Percentiles rank a stretch among this genome's conserved stretches.
Conservation (phyloP, 2,113 vertebrate species). For the Macquaria australasica region DNA sequence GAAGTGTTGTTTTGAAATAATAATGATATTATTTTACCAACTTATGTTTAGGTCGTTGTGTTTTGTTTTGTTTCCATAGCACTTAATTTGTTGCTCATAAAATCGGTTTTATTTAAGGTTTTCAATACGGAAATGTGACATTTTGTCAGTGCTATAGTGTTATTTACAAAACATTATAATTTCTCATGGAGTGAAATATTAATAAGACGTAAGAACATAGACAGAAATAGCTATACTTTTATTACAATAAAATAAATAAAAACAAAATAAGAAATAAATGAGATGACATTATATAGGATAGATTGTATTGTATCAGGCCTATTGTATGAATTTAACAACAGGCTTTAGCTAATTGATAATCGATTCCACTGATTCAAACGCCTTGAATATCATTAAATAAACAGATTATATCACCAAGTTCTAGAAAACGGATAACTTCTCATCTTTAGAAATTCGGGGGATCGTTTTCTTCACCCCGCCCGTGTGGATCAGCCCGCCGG, state of each 20-base stretch:
- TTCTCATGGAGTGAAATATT: neutral
- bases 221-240: too few relatives aligned
- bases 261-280: too few relatives aligned
- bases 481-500: rapidly evolving
- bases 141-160: neutral
- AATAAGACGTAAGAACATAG: neutral
- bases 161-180: neutral
- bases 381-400: neutral
- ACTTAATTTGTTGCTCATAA: neutral
- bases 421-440: neutral
- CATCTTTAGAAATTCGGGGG: neutral
- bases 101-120: neutral
- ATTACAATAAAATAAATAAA: too few relatives aligned
- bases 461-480: constrained; percentile 32
- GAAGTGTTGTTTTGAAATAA: neutral
- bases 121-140: neutral
- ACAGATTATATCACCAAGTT: neutral
- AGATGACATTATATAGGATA: too few relatives aligned
- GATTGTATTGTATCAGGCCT: neutral
- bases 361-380: neutral
- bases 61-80: neutral
- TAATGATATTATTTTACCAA: neutral
- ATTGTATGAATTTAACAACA: neutral
- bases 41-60: neutral
- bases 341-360: neutral